Percentiles rank a stretch among this genome's conserved stretches.
phyloP scores from a whole-genome alignment of 2,888 invertebrate genomes.

The Epistrophe eligans region DNA sequence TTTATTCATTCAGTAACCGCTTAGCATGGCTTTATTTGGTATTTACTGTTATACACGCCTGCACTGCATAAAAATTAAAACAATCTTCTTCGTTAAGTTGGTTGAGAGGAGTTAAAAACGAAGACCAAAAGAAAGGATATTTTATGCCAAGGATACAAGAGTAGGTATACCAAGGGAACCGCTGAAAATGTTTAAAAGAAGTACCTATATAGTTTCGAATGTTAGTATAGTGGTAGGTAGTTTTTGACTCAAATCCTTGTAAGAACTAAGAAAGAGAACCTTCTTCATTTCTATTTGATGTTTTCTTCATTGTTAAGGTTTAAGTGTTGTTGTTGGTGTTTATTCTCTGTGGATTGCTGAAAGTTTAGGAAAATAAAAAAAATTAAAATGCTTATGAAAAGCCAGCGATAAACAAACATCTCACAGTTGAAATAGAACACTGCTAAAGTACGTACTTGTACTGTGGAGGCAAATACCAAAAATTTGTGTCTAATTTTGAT shows the following conservation, averaged over 20 bases:
- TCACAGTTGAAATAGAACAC: background rate
- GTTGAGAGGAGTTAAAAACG: conserved; percentile 7
- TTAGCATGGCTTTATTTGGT: conserved; percentile 61
- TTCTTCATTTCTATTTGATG: conserved; percentile 20
- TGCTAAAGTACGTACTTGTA: conserved; percentile 13
- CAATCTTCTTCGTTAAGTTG: conserved; percentile 56
- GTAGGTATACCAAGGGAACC: conserved; percentile 24
- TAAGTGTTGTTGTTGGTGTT: conserved; percentile 1
- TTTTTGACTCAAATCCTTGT: background rate
- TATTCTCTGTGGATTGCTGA: background rate
- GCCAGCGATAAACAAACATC: background rate
- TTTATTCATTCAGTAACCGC: conserved; percentile 66
- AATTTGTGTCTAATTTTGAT: background rate
- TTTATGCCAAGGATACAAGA: conserved; percentile 42
- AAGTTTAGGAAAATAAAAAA: background rate
- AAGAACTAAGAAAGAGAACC: background rate
- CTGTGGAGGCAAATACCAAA: background rate
- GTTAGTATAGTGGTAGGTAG: background rate
- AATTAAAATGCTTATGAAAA: background rate
- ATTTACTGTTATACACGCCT: conserved; percentile 45
- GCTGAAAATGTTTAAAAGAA: conserved; percentile 33
- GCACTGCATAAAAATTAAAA: conserved; percentile 70
- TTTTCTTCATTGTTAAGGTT: conserved; percentile 10
- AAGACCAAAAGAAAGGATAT: conserved; percentile 43
- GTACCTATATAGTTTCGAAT: background rate